Evolutionary conservation across 2,888 invertebrate genomes (phyloP).

Genomic region (Chrysolina americana): DNA sequence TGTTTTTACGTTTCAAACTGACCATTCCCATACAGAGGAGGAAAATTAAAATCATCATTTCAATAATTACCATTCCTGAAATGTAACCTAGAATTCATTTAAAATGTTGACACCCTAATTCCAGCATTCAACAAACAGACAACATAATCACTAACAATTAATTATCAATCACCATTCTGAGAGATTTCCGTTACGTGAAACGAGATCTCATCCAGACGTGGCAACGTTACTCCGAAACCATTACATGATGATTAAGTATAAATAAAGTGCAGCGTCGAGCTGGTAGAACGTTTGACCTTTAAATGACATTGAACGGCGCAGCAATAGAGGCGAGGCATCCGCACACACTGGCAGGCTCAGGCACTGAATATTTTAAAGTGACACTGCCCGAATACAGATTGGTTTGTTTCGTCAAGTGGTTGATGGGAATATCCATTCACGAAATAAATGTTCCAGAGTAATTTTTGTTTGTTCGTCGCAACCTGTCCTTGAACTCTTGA

Average conservation of each 20-base stretch:
- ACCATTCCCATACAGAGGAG: too few relatives aligned
- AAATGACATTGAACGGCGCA: slow-evolving; percentile 36
- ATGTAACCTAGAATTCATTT: not conserved
- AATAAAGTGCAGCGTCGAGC: slow-evolving; percentile 36
- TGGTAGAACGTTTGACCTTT: slow-evolving; percentile 36
- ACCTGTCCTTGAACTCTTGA: slow-evolving; percentile 11
- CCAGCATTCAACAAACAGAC: not conserved
- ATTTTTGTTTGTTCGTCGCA: slow-evolving; percentile 6
- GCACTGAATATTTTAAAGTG: slow-evolving; percentile 31
- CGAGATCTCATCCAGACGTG: slow-evolving; percentile 1
- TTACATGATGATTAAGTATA: slow-evolving; percentile 30
- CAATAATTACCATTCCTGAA: not conserved
- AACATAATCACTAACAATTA: not conserved
- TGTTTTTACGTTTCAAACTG: too few relatives aligned
- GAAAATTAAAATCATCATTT: too few relatives aligned
- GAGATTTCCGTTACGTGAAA: slow-evolving; percentile 10
- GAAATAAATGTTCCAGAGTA: not conserved
- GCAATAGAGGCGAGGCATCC: slow-evolving; percentile 24
- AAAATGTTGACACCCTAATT: not conserved
- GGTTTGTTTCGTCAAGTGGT: slow-evolving; percentile 13
- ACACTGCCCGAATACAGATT: slow-evolving; percentile 24
- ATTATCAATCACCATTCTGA: slow-evolving; percentile 12
- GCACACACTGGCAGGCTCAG: not conserved
- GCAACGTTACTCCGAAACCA: not conserved
- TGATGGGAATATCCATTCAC: slow-evolving; percentile 15